Percentiles rank a stretch among this genome's conserved stretches.
Evolutionary conservation across 2,113 vertebrate species (phyloP).

Genomic region (Aviceda subcristata): DNA sequence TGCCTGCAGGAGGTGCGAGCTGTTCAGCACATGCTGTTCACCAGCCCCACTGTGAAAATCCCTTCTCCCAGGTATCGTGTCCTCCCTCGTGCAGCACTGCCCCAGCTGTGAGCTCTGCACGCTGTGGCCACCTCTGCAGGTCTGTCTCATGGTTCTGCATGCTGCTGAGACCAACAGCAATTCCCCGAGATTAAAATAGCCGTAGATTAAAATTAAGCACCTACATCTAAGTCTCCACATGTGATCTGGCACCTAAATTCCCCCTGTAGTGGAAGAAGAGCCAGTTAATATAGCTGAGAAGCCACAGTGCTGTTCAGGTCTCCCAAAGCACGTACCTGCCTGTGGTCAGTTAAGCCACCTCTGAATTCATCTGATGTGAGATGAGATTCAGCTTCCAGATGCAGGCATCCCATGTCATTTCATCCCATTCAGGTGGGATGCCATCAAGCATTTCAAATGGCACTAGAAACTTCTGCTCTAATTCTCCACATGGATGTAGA

Average conservation of each 20-base stretch:
- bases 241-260: neutral
- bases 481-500: neutral
- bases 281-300: neutral
- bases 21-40: neutral
- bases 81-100: neutral
- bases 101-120: neutral
- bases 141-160: neutral
- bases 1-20: neutral
- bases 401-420: neutral
- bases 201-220: neutral
- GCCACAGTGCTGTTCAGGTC: neutral
- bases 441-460: neutral
- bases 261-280: neutral
- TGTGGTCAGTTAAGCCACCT: neutral
- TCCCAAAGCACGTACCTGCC: neutral
- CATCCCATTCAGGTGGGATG: neutral
- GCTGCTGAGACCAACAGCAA: neutral
- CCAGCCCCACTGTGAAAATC: neutral
- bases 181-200: neutral
- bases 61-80: neutral
- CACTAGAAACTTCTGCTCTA: neutral
- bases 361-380: neutral
- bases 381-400: neutral
- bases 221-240: neutral
- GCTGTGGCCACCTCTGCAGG: neutral